Evolutionary conservation across 2,797 vertebrate species (phyloP), one percentile per base, ranked within the genome.

Genomic region (Fundulus diaphanus): DNA sequence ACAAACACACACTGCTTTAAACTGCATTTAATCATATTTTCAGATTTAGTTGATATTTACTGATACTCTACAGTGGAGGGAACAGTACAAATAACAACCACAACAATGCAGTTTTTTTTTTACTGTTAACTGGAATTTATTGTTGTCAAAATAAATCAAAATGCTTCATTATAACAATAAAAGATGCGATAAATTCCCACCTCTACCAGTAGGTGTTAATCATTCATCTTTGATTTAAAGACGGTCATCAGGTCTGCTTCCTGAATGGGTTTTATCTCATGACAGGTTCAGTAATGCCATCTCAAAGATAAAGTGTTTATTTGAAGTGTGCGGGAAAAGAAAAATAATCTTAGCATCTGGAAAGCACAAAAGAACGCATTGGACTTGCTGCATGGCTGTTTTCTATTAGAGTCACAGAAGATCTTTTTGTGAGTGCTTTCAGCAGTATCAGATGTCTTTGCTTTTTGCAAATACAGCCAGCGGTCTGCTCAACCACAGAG

Each of bases 381-480:
- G 70, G 56, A 70, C 71, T 82, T 71, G n/a, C 52, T 74, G 77
- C 68, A 42, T 81, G 87, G 79, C 92, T 94, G 94, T 90, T 94
- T 95, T 92, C 92, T 95, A 93, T 95, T 92, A 94, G 56, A 86
- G 82, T 63, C 80, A 83, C 81, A 79, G 77, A 80, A 84, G 74
- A 35, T 59, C 1, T 65, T 73, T 15, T 49, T 57, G 72, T 74
- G 61, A 42, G 22, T 76, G 72, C 63, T 77, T 89, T 59, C 78
- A 86, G 77, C 29, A 70, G 85, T 71, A 89, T 89, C 81, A 2
- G 65, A 83, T 88, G 90, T 78, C 88, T 85, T 85, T 70, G 78
- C 76, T 84, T 87, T 92, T 79, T 81, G 89, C 87, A 89, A 93
- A 86, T 87, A 85, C 68, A 73, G 74, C 75, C 76, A 74, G 68